Evolutionary conservation across 2,888 invertebrate species (phyloP).

Genomic region (Epiblema foenella): DNA sequence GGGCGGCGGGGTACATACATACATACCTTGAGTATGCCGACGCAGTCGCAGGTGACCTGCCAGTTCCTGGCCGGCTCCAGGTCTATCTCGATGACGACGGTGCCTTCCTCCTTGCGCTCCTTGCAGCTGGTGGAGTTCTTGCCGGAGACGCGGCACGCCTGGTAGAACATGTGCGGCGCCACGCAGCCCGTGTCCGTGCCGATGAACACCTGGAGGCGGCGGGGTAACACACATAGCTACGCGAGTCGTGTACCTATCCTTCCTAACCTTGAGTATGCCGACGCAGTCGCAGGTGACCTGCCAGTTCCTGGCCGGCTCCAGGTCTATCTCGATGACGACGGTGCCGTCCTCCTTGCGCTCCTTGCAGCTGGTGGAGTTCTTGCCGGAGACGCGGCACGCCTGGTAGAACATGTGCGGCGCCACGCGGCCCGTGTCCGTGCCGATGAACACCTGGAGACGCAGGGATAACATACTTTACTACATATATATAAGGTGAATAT

Average conservation of each 20-base stretch:
- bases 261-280: slow-evolving; percentile 94
- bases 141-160: slow-evolving; percentile 97
- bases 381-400: slow-evolving; percentile 97
- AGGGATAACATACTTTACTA: no score
- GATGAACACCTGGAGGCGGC: slow-evolving; percentile 89
- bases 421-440: slow-evolving; percentile 95
- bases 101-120: slow-evolving; percentile 96
- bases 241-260: no score
- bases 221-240: no score
- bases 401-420: slow-evolving; percentile 99
- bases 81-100: slow-evolving; percentile 96
- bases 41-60: slow-evolving; percentile 97
- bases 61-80: slow-evolving; percentile 95
- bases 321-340: slow-evolving; percentile 95
- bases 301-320: slow-evolving; percentile 96
- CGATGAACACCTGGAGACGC: slow-evolving; percentile 81
- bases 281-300: slow-evolving; percentile 98
- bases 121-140: slow-evolving; percentile 97
- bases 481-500: no score
- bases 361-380: slow-evolving; percentile 96
- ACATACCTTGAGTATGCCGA: slow-evolving; percentile 97
- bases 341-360: slow-evolving; percentile 97
- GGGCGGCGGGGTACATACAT: slow-evolving; percentile 24
- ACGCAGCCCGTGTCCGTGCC: slow-evolving; percentile 96
- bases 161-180: slow-evolving; percentile 98